Base-by-base conservation (phyloP, 2,888 invertebrate genomes). In the Sphaerophoria rueppellii region DNA sequence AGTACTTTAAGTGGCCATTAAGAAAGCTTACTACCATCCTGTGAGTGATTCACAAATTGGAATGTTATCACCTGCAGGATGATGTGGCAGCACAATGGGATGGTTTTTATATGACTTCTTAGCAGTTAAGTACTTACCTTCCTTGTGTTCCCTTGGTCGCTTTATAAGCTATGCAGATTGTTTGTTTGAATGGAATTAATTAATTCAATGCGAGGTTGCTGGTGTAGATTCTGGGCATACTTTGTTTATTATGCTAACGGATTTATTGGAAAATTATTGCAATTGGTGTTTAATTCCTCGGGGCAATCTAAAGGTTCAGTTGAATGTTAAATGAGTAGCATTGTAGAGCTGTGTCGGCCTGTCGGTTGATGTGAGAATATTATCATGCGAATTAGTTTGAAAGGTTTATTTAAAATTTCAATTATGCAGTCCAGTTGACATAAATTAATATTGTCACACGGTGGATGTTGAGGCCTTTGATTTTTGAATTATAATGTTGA, bases 1-100 rank as follows among this genome's bases (percentile, higher is more conserved):
- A 85, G 76, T 69, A 52, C 34, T 72, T 73, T 80, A 79, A 85
- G 80, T 85, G 83, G 72, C 83, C 72, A 85, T 85, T 80, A 85
- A 76, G 75, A 55, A 69, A 61, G 55, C 69, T 75, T 79, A 48
- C 9, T 43, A 24, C 4, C 52, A 24, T 11, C 6, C 9, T 24
- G 65, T 34, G 46, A 54, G 50, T 67, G 52, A 72, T 80, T 61
- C 72, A 35, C 69, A 76, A 85, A 85, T 76, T 57, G 71, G 72
- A 80, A 80, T 80, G 69, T 85, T 80, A 76, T 61, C 83, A 80
- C 80, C 80, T 76, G 52, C 80, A 72, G n/a, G n/a, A 14, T 67
- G 52, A 24, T 40, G 35, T 80, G 55, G 50, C 52, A 16, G 4
- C 11, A 43, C 4, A 46, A 24, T 2, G 6, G 9, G 0, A 32